Base-by-base conservation (phyloP, 1,140 invertebrate species). In the Drosophila ananassae region DNA sequence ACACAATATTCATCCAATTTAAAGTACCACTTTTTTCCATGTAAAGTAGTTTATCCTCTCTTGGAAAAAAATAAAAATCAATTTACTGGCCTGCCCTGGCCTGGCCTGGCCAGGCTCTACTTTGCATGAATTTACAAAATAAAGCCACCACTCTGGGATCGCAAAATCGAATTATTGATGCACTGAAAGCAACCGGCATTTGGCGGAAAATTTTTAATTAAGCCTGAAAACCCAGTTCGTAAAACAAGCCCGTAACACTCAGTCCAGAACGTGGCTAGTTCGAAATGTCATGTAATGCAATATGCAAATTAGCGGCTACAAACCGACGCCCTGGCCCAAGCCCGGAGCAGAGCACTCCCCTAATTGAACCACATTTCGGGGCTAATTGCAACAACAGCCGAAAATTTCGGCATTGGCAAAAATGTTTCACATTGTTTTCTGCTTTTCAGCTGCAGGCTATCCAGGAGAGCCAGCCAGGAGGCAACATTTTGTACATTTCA, bases 281-380 rank as follows among this genome's bases (percentile, higher is more conserved):
- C 22, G 54, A 53, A 67, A 64, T 48, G 56, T 66, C 37, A 9
- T 56, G 72, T 74, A 74, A 66, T 52, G 72, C 73, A 74, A 74
- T 74, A 75, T 75, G 73, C 72, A 75, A 76, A 75, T 76, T 75
- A 75, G 72, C 50, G 71, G 61, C 71, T 48, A 32, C 41, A 10
- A 41, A 39, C 68, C 53, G 0, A 51, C 32, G 37, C 37, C 54
- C 68, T 10, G 12, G 7, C 22, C 32, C 50, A 22, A n/a, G n/a
- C 17, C 66, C 24, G 37, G n/a, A 60, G 69, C 30, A 13, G 51
- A 22, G 5, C 52, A 73, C 57, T 72, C 37, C 48, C 39, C 73
- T 75, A 75, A 75, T 75, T 75, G 54, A 75, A 75, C 71, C 44
- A 22, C 71, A 73, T 74, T 74, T 63, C 37, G 37, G 47, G 52